Conservation (phyloP, 2,113 vertebrate genomes). For the Silurus asotus region DNA sequence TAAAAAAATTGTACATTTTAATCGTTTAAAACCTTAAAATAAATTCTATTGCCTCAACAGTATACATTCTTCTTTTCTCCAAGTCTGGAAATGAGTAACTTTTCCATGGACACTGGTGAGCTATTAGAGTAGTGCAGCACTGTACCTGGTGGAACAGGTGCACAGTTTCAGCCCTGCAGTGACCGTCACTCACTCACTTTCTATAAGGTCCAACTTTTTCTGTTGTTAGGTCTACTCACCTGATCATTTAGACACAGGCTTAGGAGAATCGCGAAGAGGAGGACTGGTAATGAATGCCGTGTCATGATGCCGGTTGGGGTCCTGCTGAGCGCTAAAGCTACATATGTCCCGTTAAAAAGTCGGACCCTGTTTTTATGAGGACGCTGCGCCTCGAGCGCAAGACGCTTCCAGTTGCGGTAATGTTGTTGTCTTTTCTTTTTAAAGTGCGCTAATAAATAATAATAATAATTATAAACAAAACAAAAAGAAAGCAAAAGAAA, state of each 20-base stretch:
- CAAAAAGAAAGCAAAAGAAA: background rate
- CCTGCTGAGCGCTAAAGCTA: background rate
- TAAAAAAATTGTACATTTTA: background rate
- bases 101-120: background rate
- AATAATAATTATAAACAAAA: background rate
- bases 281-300: background rate
- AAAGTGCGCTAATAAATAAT: background rate
- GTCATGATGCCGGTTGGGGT: slow-evolving; percentile 13
- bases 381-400: background rate
- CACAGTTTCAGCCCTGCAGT: background rate
- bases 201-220: background rate
- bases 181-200: background rate
- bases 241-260: background rate
- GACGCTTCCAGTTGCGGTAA: background rate
- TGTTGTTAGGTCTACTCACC: background rate
- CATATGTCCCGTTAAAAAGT: slow-evolving; percentile 9
- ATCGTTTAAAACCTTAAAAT: background rate
- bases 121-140: no score
- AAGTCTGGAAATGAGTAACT: background rate
- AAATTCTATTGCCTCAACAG: background rate
- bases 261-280: background rate
- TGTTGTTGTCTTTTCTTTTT: background rate
- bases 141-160: slow-evolving; percentile 35
- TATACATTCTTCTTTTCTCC: background rate
- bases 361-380: background rate